A percentile compares a stretch with the other conserved stretches of the same genome.
Conservation (phyloP, 1,140 invertebrate genomes). For the Drosophila pectinifera region DNA sequence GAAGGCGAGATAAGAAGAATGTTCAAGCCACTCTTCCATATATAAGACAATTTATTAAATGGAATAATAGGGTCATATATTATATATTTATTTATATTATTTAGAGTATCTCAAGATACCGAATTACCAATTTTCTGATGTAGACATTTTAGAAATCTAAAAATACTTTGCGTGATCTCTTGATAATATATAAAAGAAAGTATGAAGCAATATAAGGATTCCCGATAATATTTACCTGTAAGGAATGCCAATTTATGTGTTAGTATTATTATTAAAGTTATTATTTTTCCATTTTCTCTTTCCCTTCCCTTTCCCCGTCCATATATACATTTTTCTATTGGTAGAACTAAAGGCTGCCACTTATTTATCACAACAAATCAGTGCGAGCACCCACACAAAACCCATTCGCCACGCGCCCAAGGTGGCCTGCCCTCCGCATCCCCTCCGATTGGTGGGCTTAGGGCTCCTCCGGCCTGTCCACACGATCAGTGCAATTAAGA, state of each 20-base stretch:
- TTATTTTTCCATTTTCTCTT: too few species aligned
- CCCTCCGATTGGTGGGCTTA: conserved; percentile 9
- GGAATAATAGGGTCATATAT: too few species aligned
- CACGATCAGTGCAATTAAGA: conserved; percentile 81
- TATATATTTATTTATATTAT: too few species aligned
- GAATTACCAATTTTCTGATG: too few species aligned
- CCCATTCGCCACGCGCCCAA: conserved; percentile 77
- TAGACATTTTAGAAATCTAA: too few species aligned
- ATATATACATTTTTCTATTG: not conserved
- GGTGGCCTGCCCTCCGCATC: conserved; percentile 53
- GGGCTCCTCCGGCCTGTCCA: conserved; percentile 65
- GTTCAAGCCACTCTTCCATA: too few species aligned
- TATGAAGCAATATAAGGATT: not conserved
- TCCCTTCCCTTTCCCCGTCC: too few species aligned
- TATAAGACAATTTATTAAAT: too few species aligned
- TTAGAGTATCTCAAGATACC: too few species aligned
- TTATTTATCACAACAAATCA: conserved; percentile 84
- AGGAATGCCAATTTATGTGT: not conserved
- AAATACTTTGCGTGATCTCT: too few species aligned
- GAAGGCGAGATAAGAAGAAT: too few species aligned
- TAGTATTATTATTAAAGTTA: not conserved
- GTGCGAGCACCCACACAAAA: conserved; percentile 81
- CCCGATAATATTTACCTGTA: not conserved
- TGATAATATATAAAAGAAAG: too few species aligned
- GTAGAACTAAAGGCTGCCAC: conserved; percentile 64